Base-by-base conservation (phyloP, 2,113 vertebrate genomes). In the Orientallactaga bullata region DNA sequence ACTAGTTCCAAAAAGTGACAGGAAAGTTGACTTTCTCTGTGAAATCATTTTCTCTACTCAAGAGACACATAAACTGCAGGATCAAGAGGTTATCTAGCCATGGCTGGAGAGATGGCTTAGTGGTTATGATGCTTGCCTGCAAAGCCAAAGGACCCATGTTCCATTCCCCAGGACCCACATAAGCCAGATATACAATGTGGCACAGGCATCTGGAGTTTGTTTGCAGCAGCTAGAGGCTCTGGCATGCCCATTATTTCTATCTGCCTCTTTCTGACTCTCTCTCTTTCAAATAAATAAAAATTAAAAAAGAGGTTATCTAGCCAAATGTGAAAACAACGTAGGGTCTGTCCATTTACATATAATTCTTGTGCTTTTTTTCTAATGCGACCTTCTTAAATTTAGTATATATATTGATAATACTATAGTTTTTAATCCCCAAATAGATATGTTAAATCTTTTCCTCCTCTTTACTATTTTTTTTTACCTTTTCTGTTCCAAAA, bases 401-500 rank as follows among this genome's bases (percentile, higher is more conserved):
- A 51, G 6, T 26, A 32, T 83, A 58, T 39, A 55, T 78, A 61
- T 42, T 83, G 30, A 65, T 30, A 61, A 78, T 71, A 6, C 20
- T 63, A n/a, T 11, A 55, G 0, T 72, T 81, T 85, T 73, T 39
- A 65, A 66, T 23, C 78, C n/a, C 5, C 39, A 23, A n/a, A 42
- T 35, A 65, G 68, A 15, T 12, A 15, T n/a, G 30, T 42, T 80
- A 39, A 90, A 71, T 35, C 28, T 28, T 58, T 73, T 72, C 37
- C 11, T 90, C 17, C 30, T 81, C 24, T 42, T 71, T 66, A 87
- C n/a, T 13, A 12, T 90, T 91, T 42, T 35, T 74, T 76, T 42
- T 63, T 74, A 26, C 69, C 35, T 58, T 85, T 80, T 39, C 51
- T 83, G 28, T 88, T 91, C 69, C 81, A 95, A 95, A 96, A 97